A percentile compares a stretch with the other conserved stretches of the same genome.
Conservation (phyloP, 2,888 invertebrate genomes). For the Drosophila monieri region DNA sequence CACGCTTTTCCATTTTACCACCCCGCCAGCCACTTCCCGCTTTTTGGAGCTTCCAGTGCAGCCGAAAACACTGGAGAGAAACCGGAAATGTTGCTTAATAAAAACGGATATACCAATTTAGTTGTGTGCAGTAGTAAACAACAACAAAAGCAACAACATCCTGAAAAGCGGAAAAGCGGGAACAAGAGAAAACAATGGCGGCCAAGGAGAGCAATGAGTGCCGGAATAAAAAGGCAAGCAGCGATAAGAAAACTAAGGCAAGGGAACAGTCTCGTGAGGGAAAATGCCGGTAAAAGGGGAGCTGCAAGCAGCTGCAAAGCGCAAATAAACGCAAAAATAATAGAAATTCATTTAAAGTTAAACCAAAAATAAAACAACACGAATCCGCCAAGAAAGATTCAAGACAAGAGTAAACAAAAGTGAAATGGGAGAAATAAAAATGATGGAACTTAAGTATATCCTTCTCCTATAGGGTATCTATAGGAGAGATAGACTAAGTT, state of each 20-base stretch:
- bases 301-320: conserved; percentile 62
- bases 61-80: conserved; percentile 67
- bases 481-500: too few relatives aligned
- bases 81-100: conserved; percentile 80
- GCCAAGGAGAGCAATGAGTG: conserved; percentile 65
- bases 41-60: conserved; percentile 45
- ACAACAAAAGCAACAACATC: conserved; percentile 39
- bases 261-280: not conserved
- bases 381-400: conserved; percentile 13
- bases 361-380: conserved; percentile 70
- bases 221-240: conserved; percentile 62
- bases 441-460: conserved; percentile 10
- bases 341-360: conserved; percentile 79
- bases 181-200: conserved; percentile 27
- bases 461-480: not conserved
- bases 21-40: not conserved
- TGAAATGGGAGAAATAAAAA: not conserved
- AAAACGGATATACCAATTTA: conserved; percentile 80
- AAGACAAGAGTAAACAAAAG: conserved; percentile 11
- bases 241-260: conserved; percentile 28
- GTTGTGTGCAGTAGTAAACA: conserved; percentile 69
- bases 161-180: conserved; percentile 22
- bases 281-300: conserved; percentile 5
- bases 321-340: conserved; percentile 79
- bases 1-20: not conserved